Percentiles rank a stretch among this genome's conserved stretches.
Conservation (phyloP, 1,140 invertebrate species). For the Sesamia nonagrioides region DNA sequence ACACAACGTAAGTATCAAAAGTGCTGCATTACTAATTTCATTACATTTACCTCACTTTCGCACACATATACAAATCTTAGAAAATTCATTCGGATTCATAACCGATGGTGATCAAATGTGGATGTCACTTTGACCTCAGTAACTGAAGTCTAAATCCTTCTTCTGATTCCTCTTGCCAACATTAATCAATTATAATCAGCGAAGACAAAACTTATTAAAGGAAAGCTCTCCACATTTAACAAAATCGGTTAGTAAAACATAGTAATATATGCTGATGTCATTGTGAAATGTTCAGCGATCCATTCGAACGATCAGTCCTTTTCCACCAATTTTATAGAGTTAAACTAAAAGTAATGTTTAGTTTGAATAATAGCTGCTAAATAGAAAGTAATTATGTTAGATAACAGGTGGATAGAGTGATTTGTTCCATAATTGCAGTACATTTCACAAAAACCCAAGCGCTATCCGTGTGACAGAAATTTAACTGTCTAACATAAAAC, state of each 20-base stretch:
- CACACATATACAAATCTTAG: constrained; percentile 57
- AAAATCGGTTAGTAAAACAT: constrained; percentile 42
- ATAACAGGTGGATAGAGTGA: constrained; percentile 11
- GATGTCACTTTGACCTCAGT: constrained; percentile 15
- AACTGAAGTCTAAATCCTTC: constrained; percentile 3
- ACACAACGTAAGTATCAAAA: constrained; percentile 56
- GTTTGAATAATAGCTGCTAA: too few relatives aligned
- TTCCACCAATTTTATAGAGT: not conserved
- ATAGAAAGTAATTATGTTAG: constrained; percentile 12
- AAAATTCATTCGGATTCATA: constrained; percentile 50
- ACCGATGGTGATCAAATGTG: constrained; percentile 50
- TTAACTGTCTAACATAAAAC: constrained; percentile 61
- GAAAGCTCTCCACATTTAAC: constrained; percentile 41
- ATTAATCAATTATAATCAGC: constrained; percentile 18
- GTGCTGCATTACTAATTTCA: constrained; percentile 53
- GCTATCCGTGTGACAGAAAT: constrained; percentile 41
- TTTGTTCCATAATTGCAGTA: constrained; percentile 10
- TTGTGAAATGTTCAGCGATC: constrained; percentile 32
- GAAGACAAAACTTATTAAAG: constrained; percentile 19
- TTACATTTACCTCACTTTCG: constrained; percentile 50
- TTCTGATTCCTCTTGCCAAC: not conserved
- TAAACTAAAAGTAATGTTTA: too few relatives aligned
- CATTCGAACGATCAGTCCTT: not conserved
- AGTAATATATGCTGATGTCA: constrained; percentile 19
- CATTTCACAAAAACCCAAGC: constrained; percentile 42